phyloP scores from a whole-genome alignment of 2,797 vertebrate genomes.

The Dicrostonyx torquatus region DNA sequence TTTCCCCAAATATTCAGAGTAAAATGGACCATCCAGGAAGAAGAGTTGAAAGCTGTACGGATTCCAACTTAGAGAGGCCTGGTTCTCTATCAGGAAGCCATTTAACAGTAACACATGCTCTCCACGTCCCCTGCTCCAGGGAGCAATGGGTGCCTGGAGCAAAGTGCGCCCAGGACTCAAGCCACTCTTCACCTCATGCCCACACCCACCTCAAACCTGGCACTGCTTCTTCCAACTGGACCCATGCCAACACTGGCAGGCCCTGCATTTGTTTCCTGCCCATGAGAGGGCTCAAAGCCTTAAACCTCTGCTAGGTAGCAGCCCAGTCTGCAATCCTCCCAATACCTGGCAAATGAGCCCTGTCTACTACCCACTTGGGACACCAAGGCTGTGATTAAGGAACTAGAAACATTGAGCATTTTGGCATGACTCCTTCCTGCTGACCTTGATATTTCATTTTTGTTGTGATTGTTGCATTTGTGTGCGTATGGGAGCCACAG shows the following conservation, averaged over 20 bases:
- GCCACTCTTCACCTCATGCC: neutral
- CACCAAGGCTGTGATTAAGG: neutral
- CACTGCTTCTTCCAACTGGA: neutral
- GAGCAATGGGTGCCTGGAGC: neutral
- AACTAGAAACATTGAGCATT: neutral
- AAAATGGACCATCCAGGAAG: constrained; percentile 34
- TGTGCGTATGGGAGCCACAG: neutral
- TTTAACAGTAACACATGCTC: neutral
- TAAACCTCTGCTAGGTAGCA: neutral
- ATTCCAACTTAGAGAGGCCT: neutral
- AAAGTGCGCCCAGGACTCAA: neutral
- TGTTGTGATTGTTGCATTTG: neutral
- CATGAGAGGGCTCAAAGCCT: neutral
- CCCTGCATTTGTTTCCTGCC: neutral
- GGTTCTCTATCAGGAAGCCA: neutral
- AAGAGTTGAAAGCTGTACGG: neutral
- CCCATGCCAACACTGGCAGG: neutral
- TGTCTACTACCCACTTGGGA: neutral
- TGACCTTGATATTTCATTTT: neutral
- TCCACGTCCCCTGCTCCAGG: neutral
- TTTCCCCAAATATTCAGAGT: neutral
- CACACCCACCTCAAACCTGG: neutral
- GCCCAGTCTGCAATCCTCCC: neutral
- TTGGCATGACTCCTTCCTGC: neutral
- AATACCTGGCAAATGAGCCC: neutral